Evolutionary conservation across 2,888 invertebrate species (phyloP).

Genomic region (Sinohyriopsis cumingii): DNA sequence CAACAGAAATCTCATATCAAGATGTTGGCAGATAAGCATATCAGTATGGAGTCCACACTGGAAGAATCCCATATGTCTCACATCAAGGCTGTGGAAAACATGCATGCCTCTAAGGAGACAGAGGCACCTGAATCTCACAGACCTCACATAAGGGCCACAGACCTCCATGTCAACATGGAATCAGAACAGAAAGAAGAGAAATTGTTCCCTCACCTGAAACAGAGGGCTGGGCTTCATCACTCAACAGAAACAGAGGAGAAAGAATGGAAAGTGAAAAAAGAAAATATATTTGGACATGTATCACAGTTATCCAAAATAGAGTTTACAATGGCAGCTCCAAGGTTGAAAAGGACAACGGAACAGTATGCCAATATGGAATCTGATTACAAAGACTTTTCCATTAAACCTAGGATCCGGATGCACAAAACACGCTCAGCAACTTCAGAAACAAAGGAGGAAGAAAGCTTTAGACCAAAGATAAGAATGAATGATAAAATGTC

Average conservation of each 20-base stretch:
- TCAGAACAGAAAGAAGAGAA: slow-evolving; percentile 39
- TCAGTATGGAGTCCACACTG: slow-evolving; percentile 24
- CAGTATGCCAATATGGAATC: slow-evolving; percentile 51
- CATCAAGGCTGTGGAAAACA: slow-evolving; percentile 26
- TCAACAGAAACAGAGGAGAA: slow-evolving; percentile 35
- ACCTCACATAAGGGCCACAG: slow-evolving; percentile 43
- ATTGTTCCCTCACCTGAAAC: slow-evolving; percentile 43
- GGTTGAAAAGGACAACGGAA: slow-evolving; percentile 40
- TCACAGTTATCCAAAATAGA: slow-evolving; percentile 55
- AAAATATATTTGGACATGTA: slow-evolving; percentile 59
- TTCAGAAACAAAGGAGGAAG: slow-evolving; percentile 37
- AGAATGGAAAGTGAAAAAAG: slow-evolving; percentile 54
- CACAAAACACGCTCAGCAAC: slow-evolving; percentile 47
- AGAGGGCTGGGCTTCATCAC: slow-evolving; percentile 23
- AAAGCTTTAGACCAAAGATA: slow-evolving; percentile 25
- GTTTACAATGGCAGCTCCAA: slow-evolving; percentile 46
- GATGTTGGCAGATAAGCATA: slow-evolving; percentile 32
- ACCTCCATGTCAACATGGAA: slow-evolving; percentile 36
- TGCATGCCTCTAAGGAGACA: slow-evolving; percentile 47
- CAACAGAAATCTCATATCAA: slow-evolving; percentile 32
- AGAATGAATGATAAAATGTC: slow-evolving; percentile 37
- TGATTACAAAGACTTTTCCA: slow-evolving; percentile 48
- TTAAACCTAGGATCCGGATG: slow-evolving; percentile 54
- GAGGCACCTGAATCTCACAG: slow-evolving; percentile 25
- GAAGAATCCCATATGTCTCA: slow-evolving; percentile 16